phyloP scores from a whole-genome alignment of 1,140 invertebrate species.

The Pomacea maculata region DNA sequence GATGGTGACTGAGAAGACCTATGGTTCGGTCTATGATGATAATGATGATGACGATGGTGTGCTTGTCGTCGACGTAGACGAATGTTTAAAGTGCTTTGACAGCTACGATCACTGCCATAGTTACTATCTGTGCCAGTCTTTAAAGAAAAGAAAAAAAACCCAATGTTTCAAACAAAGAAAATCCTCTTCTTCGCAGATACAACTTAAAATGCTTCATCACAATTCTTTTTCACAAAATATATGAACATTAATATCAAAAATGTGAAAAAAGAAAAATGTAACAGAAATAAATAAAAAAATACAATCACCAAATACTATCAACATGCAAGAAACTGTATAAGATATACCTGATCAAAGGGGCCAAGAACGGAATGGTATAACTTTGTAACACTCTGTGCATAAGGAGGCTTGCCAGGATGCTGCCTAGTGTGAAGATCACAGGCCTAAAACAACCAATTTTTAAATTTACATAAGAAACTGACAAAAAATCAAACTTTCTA shows the following conservation, averaged over 20 bases:
- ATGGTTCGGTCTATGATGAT: slow-evolving; percentile 26
- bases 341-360: slow-evolving; percentile 5
- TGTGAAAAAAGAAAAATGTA: too few relatives aligned
- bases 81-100: slow-evolving; percentile 23
- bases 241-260: too few relatives aligned
- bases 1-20: slow-evolving; percentile 28
- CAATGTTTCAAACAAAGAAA: neutral
- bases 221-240: neutral
- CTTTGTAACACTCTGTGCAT: slow-evolving; percentile 5
- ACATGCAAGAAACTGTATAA: too few relatives aligned
- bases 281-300: neutral
- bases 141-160: neutral
- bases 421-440: slow-evolving; percentile 14
- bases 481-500: neutral
- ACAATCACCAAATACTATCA: too few relatives aligned
- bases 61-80: slow-evolving; percentile 26
- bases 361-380: slow-evolving; percentile 10
- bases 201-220: neutral
- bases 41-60: slow-evolving; percentile 29
- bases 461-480: neutral
- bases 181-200: too few relatives aligned
- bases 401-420: slow-evolving; percentile 8
- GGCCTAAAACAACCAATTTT: neutral
- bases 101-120: slow-evolving; percentile 34
- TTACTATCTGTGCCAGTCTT: slow-evolving; percentile 29